phyloP scores from a whole-genome alignment of 2,888 invertebrate species.

The Amphipoea lucens region DNA sequence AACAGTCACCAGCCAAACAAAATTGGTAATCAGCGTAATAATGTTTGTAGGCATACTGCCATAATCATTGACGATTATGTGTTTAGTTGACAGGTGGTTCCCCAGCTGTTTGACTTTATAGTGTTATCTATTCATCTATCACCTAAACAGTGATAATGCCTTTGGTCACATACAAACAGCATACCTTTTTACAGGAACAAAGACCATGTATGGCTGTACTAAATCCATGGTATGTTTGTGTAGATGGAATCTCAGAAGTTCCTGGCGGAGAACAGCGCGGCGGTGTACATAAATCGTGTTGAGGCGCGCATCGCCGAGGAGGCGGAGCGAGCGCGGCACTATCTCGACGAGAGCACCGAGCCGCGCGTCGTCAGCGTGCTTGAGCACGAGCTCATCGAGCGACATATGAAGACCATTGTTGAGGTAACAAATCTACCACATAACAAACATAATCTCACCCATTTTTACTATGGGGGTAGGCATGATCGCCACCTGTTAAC shows the following conservation, averaged over 20 bases:
- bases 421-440: conserved; percentile 71
- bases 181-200: not conserved
- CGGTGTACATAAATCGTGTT: conserved; percentile 99
- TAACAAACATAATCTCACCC: not conserved
- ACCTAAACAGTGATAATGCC: not conserved
- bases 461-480: no score
- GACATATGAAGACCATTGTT: conserved; percentile 97
- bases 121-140: conserved; percentile 15
- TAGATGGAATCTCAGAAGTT: conserved; percentile 99
- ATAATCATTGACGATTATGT: conserved; percentile 26
- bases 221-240: not conserved
- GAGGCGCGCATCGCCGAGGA: conserved; percentile 99
- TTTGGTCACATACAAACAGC: not conserved
- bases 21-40: conserved; percentile 32
- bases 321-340: conserved; percentile 98
- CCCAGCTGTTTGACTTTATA: conserved; percentile 25
- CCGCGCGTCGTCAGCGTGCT: conserved; percentile 98
- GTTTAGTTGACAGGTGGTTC: conserved; percentile 15
- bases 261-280: conserved; percentile 99
- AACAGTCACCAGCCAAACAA: conserved; percentile 24
- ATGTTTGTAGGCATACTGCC: conserved; percentile 43
- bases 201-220: not conserved
- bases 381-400: conserved; percentile 99
- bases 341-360: conserved; percentile 99
- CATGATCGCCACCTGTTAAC: no score